Conservation (phyloP, 2,888 invertebrate species). For the Watsonalla cultraria region DNA sequence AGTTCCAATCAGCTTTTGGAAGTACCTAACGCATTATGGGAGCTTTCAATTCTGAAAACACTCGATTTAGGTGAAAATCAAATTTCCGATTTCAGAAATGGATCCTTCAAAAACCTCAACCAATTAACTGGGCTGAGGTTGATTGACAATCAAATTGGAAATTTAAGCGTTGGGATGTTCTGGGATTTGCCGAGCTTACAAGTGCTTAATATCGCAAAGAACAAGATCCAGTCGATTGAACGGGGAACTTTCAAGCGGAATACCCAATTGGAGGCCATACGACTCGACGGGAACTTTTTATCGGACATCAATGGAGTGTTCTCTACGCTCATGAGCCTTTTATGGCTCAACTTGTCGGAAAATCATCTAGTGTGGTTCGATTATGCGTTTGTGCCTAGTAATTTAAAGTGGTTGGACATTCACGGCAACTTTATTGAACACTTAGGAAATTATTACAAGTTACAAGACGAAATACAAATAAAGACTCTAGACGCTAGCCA, state of each 20-base stretch:
- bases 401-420: constrained; percentile 93
- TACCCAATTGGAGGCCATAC: constrained; percentile 89
- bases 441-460: constrained; percentile 92
- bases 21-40: constrained; percentile 90
- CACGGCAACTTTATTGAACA: constrained; percentile 94
- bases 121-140: constrained; percentile 92
- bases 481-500: constrained; percentile 93
- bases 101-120: constrained; percentile 90
- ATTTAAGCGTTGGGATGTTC: constrained; percentile 90
- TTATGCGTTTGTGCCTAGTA: constrained; percentile 93
- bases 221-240: constrained; percentile 91
- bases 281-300: constrained; percentile 92
- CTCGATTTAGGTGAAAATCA: constrained; percentile 95
- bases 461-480: constrained; percentile 88
- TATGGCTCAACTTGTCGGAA: constrained; percentile 93
- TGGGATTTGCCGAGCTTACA: constrained; percentile 90
- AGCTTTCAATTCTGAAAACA: constrained; percentile 89
- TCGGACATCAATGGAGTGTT: constrained; percentile 94
- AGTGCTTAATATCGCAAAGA: constrained; percentile 92
- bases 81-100: constrained; percentile 89
- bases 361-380: constrained; percentile 96
- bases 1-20: constrained; percentile 90
- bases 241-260: constrained; percentile 90
- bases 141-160: constrained; percentile 94
- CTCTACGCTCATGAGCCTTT: constrained; percentile 88